These are phyloP conservation scores for Pundamilia nyererei DNA, from an alignment of 2,113 vertebrate genomes.

Conservation along the genomic window DNA sequence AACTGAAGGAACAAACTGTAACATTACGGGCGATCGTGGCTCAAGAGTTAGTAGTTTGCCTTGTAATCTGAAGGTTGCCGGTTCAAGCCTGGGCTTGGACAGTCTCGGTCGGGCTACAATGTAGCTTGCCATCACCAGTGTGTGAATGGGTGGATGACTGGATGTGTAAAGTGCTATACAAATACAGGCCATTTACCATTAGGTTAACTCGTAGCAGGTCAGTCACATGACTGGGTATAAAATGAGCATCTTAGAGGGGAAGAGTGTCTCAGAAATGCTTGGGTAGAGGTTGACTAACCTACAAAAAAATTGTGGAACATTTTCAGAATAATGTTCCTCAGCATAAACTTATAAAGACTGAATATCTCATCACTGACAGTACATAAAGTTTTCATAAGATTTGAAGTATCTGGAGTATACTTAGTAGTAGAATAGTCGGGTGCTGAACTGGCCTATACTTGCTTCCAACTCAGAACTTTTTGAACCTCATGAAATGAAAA, in stretches of 20 bases:
- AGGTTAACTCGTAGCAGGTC: neutral
- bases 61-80: neutral
- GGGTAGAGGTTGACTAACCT: neutral
- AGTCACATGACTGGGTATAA: neutral
- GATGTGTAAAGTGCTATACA: neutral
- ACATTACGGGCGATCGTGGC: fast-evolving
- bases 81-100: fast-evolving
- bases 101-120: neutral
- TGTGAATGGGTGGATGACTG: neutral
- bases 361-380: neutral
- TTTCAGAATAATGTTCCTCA: neutral
- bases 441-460: neutral
- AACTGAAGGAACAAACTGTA: neutral
- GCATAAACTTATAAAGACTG: neutral
- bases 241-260: neutral
- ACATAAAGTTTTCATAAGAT: neutral
- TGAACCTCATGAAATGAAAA: neutral
- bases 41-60: neutral
- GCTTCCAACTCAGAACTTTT: neutral
- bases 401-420: neutral
- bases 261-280: neutral
- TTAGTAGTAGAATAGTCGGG: fast-evolving
- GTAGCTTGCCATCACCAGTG: neutral
- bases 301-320: neutral
- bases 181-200: neutral